phyloP scores from a whole-genome alignment of 37 sponge, comb jelly and placozoan genomes.

The Chondrosia reniformis region DNA sequence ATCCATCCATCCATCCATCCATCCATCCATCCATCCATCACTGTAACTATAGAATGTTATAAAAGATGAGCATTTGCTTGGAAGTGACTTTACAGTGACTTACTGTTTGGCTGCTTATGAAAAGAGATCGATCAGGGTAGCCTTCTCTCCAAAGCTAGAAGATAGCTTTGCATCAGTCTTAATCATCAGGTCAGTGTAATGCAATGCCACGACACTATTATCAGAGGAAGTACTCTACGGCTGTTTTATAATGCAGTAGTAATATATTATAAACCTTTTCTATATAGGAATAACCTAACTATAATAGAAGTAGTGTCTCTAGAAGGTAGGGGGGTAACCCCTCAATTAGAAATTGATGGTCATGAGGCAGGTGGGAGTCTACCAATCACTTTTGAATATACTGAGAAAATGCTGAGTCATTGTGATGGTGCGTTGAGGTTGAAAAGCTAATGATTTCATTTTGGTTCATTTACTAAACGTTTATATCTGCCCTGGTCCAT shows the following conservation, averaged over 20 bases:
- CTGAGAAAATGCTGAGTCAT: conserved; percentile 15
- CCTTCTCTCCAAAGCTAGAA: background rate
- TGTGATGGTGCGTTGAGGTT: conserved; percentile 4
- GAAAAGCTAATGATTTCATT: no score
- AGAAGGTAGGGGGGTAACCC: conserved; percentile 24
- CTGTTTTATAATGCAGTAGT: background rate
- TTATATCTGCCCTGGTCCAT: no score
- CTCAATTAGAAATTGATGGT: conserved; percentile 10
- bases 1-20: background rate
- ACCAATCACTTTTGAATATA: conserved; percentile 15
- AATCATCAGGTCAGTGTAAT: background rate
- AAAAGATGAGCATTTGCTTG: background rate
- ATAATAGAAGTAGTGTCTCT: conserved; percentile 15
- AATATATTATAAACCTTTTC: background rate
- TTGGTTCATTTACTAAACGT: no score
- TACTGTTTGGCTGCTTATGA: background rate
- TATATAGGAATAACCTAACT: conserved; percentile 33
- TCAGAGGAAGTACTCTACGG: background rate
- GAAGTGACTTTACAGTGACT: conserved; percentile 19
- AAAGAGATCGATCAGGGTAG: background rate
- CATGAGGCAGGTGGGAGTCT: background rate
- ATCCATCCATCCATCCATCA: no score
- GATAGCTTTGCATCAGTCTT: background rate
- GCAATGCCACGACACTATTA: background rate
- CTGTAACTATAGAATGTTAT: no score